A percentile compares a stretch with the other conserved stretches of the same genome.
phyloP scores from a whole-genome alignment of 2,113 vertebrate species.

The Scartelaos histophorus region DNA sequence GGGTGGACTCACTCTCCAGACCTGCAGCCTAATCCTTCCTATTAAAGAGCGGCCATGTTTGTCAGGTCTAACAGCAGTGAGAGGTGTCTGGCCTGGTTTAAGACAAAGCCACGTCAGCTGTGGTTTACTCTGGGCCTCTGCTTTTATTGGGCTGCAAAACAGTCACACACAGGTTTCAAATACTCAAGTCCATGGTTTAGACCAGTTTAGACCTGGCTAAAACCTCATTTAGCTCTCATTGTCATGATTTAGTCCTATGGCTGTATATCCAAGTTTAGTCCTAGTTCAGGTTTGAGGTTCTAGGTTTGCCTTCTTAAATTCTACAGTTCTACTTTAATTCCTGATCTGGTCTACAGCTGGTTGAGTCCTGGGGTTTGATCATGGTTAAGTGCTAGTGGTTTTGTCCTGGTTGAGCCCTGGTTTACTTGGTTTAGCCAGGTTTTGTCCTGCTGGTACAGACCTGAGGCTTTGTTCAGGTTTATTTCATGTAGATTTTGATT shows the following conservation, averaged over 20 bases:
- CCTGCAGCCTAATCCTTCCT: slow-evolving; percentile 13
- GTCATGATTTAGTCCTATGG: not conserved
- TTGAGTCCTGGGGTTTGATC: too few relatives aligned
- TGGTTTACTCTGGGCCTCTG: slow-evolving; percentile 62
- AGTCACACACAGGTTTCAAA: slow-evolving; percentile 36
- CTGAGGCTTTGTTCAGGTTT: too few relatives aligned
- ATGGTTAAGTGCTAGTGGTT: not conserved
- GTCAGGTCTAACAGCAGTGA: slow-evolving; percentile 49
- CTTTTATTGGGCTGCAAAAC: slow-evolving; percentile 62
- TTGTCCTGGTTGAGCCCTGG: not conserved
- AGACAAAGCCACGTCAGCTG: slow-evolving; percentile 69
- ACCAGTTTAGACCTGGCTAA: not conserved
- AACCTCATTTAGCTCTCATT: not conserved
- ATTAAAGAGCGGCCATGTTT: slow-evolving; percentile 47
- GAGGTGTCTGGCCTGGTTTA: slow-evolving; percentile 55
- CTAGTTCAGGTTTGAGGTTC: too few relatives aligned
- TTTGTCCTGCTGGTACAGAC: too few relatives aligned
- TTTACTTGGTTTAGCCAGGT: not conserved
- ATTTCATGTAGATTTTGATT: too few relatives aligned
- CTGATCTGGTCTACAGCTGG: not conserved
- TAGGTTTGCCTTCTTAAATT: too few relatives aligned
- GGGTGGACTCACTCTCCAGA: not conserved
- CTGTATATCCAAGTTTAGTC: not conserved
- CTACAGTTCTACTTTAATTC: too few relatives aligned
- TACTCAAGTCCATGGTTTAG: not conserved